These are phyloP conservation scores for Carterocephalus palaemon DNA, from an alignment of 2,888 invertebrate genomes.

Conservation along the genomic window DNA sequence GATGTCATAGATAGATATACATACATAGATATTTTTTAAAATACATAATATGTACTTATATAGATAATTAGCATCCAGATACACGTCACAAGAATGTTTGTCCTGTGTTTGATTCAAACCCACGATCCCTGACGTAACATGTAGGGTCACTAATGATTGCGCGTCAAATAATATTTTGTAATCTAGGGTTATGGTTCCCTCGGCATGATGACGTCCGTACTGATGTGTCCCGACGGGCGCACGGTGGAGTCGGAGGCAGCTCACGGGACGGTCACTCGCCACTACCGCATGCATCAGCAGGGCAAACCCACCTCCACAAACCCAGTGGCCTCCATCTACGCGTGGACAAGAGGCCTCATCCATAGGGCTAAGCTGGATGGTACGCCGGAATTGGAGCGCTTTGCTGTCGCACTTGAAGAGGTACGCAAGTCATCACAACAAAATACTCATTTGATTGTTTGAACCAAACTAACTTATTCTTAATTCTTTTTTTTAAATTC, in stretches of 20 bases:
- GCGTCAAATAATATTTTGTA: no score
- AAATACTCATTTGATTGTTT: no score
- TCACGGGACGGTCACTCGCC: conserved; percentile 94
- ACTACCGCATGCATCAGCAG: conserved; percentile 92
- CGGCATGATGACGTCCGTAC: conserved; percentile 94
- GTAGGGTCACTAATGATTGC: no score
- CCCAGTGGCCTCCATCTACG: conserved; percentile 94
- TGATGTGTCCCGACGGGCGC: conserved; percentile 90
- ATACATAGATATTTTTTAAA: no score
- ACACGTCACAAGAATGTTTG: no score
- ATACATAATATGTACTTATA: no score
- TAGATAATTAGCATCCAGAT: no score
- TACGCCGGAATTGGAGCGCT: conserved; percentile 85
- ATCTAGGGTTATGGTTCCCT: conserved; percentile 86
- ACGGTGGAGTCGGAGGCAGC: conserved; percentile 95
- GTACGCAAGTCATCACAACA: conserved; percentile 37
- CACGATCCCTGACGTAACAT: no score
- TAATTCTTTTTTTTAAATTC: no score
- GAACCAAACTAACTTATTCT: no score
- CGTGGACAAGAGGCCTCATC: conserved; percentile 91
- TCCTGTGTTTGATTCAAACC: no score
- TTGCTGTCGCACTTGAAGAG: conserved; percentile 85
- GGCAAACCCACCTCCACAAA: conserved; percentile 93
- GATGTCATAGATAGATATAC: no score
- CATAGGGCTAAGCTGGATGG: conserved; percentile 90